Conservation (phyloP, 2,113 vertebrate species). For the Butorides virescens region DNA sequence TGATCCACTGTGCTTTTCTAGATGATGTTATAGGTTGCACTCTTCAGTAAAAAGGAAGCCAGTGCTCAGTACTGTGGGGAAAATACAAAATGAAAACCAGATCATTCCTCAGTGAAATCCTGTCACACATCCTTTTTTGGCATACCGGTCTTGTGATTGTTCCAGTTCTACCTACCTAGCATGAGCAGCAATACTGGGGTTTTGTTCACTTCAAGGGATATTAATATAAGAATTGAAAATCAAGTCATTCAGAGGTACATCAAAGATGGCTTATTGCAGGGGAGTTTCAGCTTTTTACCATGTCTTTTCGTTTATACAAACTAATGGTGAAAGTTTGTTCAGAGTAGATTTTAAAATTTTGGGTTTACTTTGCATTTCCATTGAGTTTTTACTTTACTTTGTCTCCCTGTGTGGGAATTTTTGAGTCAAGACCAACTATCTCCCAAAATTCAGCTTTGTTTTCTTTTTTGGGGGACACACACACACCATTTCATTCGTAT, state of each 20-base stretch:
- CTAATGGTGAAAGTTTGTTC: neutral
- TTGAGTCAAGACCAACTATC: neutral
- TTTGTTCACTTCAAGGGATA: neutral
- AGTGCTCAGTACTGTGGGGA: neutral
- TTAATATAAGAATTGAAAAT: neutral
- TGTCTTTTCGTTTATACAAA: neutral
- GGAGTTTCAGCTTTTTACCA: neutral
- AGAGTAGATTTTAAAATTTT: neutral
- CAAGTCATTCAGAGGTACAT: neutral
- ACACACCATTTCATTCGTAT: neutral
- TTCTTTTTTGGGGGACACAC: neutral
- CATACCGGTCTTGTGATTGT: neutral
- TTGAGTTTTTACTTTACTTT: neutral
- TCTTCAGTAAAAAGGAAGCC: neutral
- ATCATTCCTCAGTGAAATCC: neutral
- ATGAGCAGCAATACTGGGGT: neutral
- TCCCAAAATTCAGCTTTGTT: neutral
- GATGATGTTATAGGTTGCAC: neutral
- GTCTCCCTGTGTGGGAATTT: neutral
- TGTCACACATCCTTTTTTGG: neutral
- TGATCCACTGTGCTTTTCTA: neutral
- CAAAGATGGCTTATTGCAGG: neutral
- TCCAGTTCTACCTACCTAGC: neutral
- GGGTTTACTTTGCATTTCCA: neutral
- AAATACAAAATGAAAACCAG: neutral